Base-by-base conservation (phyloP, 2,888 invertebrate species). In the Amphipyra tragopoginis region DNA sequence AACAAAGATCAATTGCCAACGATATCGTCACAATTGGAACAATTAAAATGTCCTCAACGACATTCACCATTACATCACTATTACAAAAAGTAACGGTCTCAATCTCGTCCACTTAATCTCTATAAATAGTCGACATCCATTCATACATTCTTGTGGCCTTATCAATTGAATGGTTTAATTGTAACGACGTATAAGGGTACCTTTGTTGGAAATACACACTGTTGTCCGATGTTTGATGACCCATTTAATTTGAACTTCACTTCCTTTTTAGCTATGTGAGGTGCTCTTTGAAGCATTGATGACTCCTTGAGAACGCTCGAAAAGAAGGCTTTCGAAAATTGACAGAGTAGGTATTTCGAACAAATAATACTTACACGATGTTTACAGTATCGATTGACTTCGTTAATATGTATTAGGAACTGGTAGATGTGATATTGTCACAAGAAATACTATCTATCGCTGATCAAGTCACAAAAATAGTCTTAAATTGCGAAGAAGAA, bases 121-220 rank as follows among this genome's bases (percentile, higher is more conserved):
- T 76, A 75, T 73, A 78, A 77, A 83, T 79, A 80, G 63, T 64
- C 51, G 40, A 54, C 60, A 54, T 64, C 78, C 64, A 82, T 81
- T 84, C 73, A 76, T 75, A 73, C 75, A 80, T 83, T 81, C 72
- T 73, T 49, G 58, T 68, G 83, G 82, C 84, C 80, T 85, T 82
- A 81, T 69, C 77, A 77, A 76, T 79, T 77, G 55, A 71, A 76
- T 71, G 57, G 50, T 65, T 60, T 65, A 69, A 63, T 69, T 75
- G 75, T 75, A 43, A 59, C 56, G 45, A 57, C 43, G 34, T n/a
- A 51, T 53, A 68, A 51, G 48, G 60, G 55, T 48, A 26, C 29
- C 72, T 58, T 72, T 72, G 75, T 72, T 56, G 38, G 29, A 34
- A 11, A 36, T 55, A 54, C 56, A 51, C 1, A 42, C 14, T 13